These are phyloP conservation scores for Tineola bisselliella DNA, from an alignment of 2,888 invertebrate species.

Conservation along the genomic window DNA sequence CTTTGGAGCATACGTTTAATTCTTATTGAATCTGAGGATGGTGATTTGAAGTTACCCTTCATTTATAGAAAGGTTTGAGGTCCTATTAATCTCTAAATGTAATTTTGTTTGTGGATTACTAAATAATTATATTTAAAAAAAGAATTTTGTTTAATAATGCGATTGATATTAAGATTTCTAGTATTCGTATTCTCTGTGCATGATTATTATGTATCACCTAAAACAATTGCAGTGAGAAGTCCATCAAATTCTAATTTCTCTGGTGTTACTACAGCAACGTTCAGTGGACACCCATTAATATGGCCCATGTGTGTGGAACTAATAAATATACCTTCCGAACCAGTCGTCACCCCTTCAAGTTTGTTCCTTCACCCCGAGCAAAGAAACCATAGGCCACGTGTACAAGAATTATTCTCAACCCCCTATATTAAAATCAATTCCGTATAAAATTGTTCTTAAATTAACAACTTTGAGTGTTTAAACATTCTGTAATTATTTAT, in stretches of 20 bases:
- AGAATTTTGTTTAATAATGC: too few species aligned
- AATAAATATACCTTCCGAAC: constrained; percentile 22
- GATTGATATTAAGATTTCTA: too few species aligned
- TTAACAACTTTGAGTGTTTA: too few species aligned
- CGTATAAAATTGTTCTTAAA: not conserved
- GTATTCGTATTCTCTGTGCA: too few species aligned
- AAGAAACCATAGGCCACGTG: constrained; percentile 5
- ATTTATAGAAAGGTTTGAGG: not conserved
- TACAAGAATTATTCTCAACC: not conserved
- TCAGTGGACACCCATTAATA: constrained; percentile 29
- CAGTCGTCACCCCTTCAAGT: not conserved
- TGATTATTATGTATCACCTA: too few species aligned
- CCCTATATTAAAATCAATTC: constrained; percentile 1
- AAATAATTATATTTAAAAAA: too few species aligned
- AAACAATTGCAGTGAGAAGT: not conserved
- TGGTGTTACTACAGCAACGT: constrained; percentile 25
- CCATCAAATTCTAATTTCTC: constrained; percentile 13
- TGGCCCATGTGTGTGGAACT: constrained; percentile 48
- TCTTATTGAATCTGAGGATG: constrained; percentile 3
- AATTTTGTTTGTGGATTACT: too few species aligned
- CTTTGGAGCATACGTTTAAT: not conserved
- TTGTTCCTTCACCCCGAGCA: not conserved
- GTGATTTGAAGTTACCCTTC: not conserved
- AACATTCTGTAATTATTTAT: too few species aligned
- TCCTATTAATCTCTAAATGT: too few species aligned